Evolutionary conservation across 2,888 invertebrate species (phyloP).

Genomic region (Agrochola lychnidis): DNA sequence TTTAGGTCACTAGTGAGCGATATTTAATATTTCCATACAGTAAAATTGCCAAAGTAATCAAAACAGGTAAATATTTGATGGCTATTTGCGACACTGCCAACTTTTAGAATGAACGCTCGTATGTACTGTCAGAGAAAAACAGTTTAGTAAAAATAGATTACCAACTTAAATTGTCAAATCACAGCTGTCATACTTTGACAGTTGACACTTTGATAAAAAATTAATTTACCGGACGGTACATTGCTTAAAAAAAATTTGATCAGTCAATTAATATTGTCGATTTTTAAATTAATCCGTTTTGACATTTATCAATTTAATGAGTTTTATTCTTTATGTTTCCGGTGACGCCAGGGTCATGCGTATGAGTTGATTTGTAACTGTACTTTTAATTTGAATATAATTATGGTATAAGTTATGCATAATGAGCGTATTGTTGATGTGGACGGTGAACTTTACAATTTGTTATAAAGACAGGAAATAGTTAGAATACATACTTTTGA

Average conservation of each 20-base stretch:
- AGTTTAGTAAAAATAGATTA: background rate
- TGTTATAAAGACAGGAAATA: background rate
- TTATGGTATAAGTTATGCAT: conserved; percentile 25
- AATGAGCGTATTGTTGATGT: conserved; percentile 28
- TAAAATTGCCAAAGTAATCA: too few relatives aligned
- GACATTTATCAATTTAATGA: conserved; percentile 55
- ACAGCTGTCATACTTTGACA: background rate
- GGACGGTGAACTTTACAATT: background rate
- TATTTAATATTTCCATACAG: too few relatives aligned
- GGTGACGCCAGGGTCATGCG: conserved; percentile 39
- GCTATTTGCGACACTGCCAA: too few relatives aligned
- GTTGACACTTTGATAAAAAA: background rate
- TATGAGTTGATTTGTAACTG: conserved; percentile 28
- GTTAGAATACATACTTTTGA: background rate
- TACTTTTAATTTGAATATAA: conserved; percentile 33
- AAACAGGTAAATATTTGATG: too few relatives aligned
- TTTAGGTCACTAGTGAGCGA: too few relatives aligned
- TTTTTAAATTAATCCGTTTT: conserved; percentile 35
- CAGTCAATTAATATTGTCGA: conserved; percentile 18
- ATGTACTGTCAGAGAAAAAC: background rate
- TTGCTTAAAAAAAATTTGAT: conserved; percentile 7
- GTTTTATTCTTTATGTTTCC: conserved; percentile 39
- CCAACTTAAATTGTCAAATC: background rate
- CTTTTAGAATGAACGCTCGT: too few relatives aligned
- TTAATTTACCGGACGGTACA: background rate